Conservation (phyloP, 1,140 invertebrate genomes). For the Drosophila littoralis region DNA sequence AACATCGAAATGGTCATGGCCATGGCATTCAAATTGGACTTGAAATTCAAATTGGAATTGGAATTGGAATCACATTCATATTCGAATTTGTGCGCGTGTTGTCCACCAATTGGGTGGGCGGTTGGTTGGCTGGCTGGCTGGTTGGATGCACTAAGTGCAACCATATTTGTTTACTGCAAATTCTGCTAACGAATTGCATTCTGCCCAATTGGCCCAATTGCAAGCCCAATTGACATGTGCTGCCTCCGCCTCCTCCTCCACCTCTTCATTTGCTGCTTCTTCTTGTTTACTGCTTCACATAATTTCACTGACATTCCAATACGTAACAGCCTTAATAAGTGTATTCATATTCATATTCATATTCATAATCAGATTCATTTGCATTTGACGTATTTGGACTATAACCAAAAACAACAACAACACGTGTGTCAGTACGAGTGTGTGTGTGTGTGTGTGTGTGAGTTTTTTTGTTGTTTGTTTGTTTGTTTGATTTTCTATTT, state of each 20-base stretch:
- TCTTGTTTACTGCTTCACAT: conserved; percentile 16
- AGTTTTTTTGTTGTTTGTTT: not conserved
- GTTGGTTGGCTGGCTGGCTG: not conserved
- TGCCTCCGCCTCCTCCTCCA: not conserved
- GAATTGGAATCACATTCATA: not conserved
- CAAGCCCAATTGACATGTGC: not conserved
- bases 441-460: conserved; percentile 2
- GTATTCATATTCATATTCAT: conserved; percentile 37
- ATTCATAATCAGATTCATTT: conserved; percentile 54
- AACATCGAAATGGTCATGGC: conserved; percentile 20
- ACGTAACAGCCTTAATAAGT: conserved; percentile 43
- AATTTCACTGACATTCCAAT: conserved; percentile 67
- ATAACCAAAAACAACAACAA: conserved; percentile 15
- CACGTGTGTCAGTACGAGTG: conserved; percentile 14
- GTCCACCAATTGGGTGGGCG: too few relatives aligned
- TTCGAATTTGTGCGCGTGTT: not conserved
- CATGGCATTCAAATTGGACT: conserved; percentile 1
- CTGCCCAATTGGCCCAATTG: not conserved
- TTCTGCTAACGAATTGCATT: not conserved
- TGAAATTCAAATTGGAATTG: conserved; percentile 3
- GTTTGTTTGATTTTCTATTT: conserved; percentile 64
- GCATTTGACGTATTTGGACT: conserved; percentile 48
- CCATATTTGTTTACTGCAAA: too few relatives aligned
- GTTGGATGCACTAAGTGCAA: too few relatives aligned
- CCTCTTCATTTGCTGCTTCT: not conserved